A percentile compares a stretch with the other conserved stretches of the same genome.
Conservation (phyloP, 2,888 invertebrate species). For the Orthonychiurus folsomi region DNA sequence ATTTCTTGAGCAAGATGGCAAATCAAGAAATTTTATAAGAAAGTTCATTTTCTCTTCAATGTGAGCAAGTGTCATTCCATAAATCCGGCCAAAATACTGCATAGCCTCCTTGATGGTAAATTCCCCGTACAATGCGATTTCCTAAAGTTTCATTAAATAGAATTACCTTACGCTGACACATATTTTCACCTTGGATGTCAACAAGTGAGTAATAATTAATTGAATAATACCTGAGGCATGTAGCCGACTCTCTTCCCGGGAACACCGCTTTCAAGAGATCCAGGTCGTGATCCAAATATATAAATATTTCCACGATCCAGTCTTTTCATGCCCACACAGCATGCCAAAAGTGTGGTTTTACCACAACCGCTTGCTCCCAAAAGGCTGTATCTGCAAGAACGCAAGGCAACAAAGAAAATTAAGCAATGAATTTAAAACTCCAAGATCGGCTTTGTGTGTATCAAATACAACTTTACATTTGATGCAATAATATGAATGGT, state of each 20-base stretch:
- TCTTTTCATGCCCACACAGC: slow-evolving; percentile 78
- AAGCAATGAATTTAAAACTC: background rate
- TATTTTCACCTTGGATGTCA: too few relatives aligned
- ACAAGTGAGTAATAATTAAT: too few relatives aligned
- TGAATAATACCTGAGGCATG: slow-evolving; percentile 73
- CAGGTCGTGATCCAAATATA: slow-evolving; percentile 83
- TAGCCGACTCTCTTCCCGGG: slow-evolving; percentile 93
- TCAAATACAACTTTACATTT: too few relatives aligned
- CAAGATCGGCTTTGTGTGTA: too few relatives aligned
- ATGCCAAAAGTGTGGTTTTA: slow-evolving; percentile 82
- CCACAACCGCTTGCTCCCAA: slow-evolving; percentile 93
- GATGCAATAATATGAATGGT: too few relatives aligned
- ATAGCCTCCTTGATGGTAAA: slow-evolving; percentile 90
- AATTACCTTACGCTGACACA: too few relatives aligned
- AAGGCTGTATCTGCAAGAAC: slow-evolving; percentile 78
- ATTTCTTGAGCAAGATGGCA: slow-evolving; percentile 74
- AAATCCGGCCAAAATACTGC: slow-evolving; percentile 94
- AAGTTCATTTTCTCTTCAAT: slow-evolving; percentile 74
- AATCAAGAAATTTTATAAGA: slow-evolving; percentile 77
- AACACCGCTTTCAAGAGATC: slow-evolving; percentile 75
- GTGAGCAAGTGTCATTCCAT: slow-evolving; percentile 77
- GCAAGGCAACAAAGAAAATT: slow-evolving; percentile 18
- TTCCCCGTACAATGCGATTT: slow-evolving; percentile 81
- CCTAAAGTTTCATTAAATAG: slow-evolving; percentile 46
- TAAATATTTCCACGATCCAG: slow-evolving; percentile 79